Evolutionary conservation across 2,888 invertebrate species (phyloP).

Genomic region (Nomada fabriciana): DNA sequence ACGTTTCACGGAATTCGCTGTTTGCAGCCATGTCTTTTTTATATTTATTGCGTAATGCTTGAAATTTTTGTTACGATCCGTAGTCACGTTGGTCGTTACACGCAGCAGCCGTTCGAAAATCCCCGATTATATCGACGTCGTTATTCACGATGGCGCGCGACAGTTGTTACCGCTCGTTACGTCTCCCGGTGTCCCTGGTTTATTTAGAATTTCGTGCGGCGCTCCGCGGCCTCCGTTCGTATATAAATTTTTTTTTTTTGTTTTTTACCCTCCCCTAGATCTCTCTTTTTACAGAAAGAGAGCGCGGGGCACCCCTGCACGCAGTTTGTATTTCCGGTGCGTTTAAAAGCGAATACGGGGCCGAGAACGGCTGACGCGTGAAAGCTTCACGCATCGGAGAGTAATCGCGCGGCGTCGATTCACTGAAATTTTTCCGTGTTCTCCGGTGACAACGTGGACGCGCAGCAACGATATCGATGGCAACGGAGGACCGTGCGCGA

Average conservation of each 20-base stretch:
- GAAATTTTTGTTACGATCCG: conserved; percentile 53
- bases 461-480: not conserved
- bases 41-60: conserved; percentile 47
- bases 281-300: not conserved
- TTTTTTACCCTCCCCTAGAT: not conserved
- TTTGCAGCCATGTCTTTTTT: conserved; percentile 36
- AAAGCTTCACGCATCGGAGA: conserved; percentile 19
- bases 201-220: conserved; percentile 51
- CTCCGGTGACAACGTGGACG: not conserved
- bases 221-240: conserved; percentile 7
- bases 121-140: conserved; percentile 65
- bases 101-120: conserved; percentile 56
- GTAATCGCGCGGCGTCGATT: conserved; percentile 8
- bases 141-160: conserved; percentile 58
- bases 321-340: conserved; percentile 32
- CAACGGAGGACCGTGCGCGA: not conserved
- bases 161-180: conserved; percentile 57
- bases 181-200: conserved; percentile 45
- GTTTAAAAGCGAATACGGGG: conserved; percentile 17
- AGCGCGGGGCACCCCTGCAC: not conserved
- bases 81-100: conserved; percentile 62
- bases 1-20: conserved; percentile 31
- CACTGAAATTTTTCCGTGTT: not conserved
- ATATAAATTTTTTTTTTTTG: not conserved
- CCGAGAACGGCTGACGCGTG: conserved; percentile 20